A percentile compares a stretch with the other conserved stretches of the same genome.
phyloP scores from a whole-genome alignment of 2,113 vertebrate species.

The Callipepla squamata region DNA sequence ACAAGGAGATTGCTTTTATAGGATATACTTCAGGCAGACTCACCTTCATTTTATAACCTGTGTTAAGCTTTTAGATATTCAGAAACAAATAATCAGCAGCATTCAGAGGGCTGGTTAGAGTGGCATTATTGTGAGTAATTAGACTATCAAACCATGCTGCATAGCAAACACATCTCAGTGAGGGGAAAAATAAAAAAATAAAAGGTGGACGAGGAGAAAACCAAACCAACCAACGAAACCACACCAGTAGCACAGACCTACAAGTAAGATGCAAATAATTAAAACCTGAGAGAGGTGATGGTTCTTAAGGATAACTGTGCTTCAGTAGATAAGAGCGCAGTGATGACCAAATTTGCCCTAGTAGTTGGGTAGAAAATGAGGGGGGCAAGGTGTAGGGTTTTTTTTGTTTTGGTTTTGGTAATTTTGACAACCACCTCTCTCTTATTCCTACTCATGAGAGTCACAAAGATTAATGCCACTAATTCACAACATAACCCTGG shows the following conservation, averaged over 20 bases:
- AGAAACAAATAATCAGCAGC: not conserved
- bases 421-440: not conserved
- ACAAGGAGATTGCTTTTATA: not conserved
- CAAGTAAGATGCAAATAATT: not conserved
- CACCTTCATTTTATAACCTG: not conserved
- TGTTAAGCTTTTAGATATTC: not conserved
- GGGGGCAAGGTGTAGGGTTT: not conserved
- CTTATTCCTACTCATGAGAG: not conserved
- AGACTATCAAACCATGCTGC: constrained; percentile 37
- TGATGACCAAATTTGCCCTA: not conserved
- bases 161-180: not conserved
- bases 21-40: not conserved
- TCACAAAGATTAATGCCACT: not conserved
- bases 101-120: not conserved
- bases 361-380: too few relatives aligned
- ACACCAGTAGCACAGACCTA: not conserved
- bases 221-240: not conserved
- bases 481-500: constrained; percentile 22
- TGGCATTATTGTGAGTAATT: not conserved
- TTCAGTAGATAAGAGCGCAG: not conserved
- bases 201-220: not conserved
- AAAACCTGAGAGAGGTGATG: not conserved
- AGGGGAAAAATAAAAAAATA: not conserved
- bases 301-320: not conserved
- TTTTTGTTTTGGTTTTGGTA: not conserved